phyloP scores from a whole-genome alignment of 2,113 vertebrate genomes.

The Cichladusa arquata region DNA sequence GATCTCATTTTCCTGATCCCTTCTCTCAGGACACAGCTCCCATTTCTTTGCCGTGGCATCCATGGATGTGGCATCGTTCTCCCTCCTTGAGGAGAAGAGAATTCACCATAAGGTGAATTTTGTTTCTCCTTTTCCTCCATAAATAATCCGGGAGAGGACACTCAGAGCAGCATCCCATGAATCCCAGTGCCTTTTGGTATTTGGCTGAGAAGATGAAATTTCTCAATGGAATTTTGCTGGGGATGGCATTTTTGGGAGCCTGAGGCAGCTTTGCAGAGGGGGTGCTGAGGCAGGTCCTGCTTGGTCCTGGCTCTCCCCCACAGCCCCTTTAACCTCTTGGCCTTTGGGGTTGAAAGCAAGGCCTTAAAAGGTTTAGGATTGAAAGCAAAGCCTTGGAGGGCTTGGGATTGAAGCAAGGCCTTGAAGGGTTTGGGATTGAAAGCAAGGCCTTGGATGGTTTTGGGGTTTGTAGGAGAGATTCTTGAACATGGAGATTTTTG shows the following conservation, averaged over 20 bases:
- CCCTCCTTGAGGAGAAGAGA: not conserved
- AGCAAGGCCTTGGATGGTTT: not conserved
- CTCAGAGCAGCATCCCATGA: not conserved
- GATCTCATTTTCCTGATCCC: not conserved
- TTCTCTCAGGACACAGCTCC: not conserved
- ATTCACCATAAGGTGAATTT: rapidly evolving
- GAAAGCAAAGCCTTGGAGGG: too few relatives aligned
- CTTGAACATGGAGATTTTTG: rapidly evolving
- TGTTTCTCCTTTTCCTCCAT: rapidly evolving
- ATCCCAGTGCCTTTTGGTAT: rapidly evolving
- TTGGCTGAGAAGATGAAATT: not conserved
- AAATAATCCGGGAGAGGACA: rapidly evolving
- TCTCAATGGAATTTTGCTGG: not conserved
- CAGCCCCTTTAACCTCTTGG: not conserved
- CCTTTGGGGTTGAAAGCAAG: rapidly evolving
- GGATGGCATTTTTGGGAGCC: not conserved
- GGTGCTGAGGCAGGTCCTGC: not conserved
- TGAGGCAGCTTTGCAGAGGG: not conserved
- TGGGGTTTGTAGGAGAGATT: not conserved
- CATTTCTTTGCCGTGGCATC: rapidly evolving
- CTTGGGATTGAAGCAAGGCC: not conserved
- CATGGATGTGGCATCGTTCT: rapidly evolving
- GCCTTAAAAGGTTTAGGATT: not conserved
- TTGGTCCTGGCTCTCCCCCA: not conserved
- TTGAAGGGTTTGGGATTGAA: too few relatives aligned